Percentiles rank a stretch among this genome's conserved stretches.
phyloP scores from a whole-genome alignment of 2,113 vertebrate genomes.

The Peucedramus taeniatus region DNA sequence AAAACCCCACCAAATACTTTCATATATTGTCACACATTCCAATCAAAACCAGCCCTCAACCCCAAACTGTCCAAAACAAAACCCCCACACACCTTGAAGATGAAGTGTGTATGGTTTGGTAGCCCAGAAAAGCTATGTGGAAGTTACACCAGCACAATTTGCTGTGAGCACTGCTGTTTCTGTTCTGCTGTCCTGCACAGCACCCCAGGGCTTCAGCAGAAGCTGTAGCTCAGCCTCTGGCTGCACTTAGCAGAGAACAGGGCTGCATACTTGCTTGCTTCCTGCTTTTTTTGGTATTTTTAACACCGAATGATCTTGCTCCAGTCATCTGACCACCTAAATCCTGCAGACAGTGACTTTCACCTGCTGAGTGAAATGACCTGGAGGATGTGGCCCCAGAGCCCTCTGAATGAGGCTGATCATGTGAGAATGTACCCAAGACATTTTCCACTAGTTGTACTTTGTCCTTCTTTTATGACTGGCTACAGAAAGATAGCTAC shows the following conservation, averaged over 20 bases:
- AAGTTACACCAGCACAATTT: background rate
- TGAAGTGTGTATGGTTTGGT: background rate
- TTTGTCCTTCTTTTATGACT: background rate
- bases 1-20: background rate
- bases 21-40: accelerated
- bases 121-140: background rate
- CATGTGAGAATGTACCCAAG: background rate
- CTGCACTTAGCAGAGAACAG: background rate
- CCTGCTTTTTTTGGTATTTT: background rate
- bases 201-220: background rate
- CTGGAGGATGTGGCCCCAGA: background rate
- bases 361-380: background rate
- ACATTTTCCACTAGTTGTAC: background rate
- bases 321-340: background rate
- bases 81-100: background rate
- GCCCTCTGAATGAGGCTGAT: background rate
- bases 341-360: background rate
- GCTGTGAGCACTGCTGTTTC: background rate
- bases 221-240: background rate
- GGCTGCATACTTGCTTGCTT: background rate
- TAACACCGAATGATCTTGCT: background rate
- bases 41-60: background rate
- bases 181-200: background rate
- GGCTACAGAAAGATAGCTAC: background rate
- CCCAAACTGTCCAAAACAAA: accelerated